Base-by-base conservation (phyloP, 2,888 invertebrate species). In the Mesopsocus fuscifrons region DNA sequence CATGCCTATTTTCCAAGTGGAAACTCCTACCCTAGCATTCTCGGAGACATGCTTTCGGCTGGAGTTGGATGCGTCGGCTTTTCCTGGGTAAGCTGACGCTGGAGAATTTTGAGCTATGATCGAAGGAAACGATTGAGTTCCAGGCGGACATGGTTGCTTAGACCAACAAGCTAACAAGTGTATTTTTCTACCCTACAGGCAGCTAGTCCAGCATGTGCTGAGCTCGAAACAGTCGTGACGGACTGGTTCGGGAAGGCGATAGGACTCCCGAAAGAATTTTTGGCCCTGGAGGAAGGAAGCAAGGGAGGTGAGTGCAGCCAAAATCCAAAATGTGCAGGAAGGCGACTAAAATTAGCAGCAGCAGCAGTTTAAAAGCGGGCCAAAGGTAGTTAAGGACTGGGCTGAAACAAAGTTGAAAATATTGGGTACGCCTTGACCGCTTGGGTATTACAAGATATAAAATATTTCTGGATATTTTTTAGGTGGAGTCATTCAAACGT, bases 1-100 rank as follows among this genome's bases (percentile, higher is more conserved):
- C 95, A 97, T 61, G 98, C 98, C 0, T 99, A 99, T 61, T 99
- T 98, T 59, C 97, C 98, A 3, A 78, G 95, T 11, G 97, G 97
- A 13, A 95, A 95, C 64, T 91, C 84, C 1, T 98, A 77, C 61
- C 97, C 97, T 2, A 94, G 95, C 4, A 94, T 98, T 49, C 68
- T 98, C 41, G 98, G 89, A 3, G 97, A 98, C 57, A 94, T 98
- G 92, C 66, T 98, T 45, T 82, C 89, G 3, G 88, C 88, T 58
- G 92, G 91, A 18, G 84, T 98, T 46, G 97, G 94, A 34, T 92
- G 91, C 61, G 85, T 97, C 53, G 98, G 98, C 56, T 98, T 98
- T 64, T 95, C 95, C 34, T 98, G 98, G 98, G 91, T 89, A 54
- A 60, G 60, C 51, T 33, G 45, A 40, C 45, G 44, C n/a, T n/a